Percentiles rank a stretch among this genome's conserved stretches.
Evolutionary conservation across 2,113 vertebrate species (phyloP).

Genomic region (Pantherophis guttatus): DNA sequence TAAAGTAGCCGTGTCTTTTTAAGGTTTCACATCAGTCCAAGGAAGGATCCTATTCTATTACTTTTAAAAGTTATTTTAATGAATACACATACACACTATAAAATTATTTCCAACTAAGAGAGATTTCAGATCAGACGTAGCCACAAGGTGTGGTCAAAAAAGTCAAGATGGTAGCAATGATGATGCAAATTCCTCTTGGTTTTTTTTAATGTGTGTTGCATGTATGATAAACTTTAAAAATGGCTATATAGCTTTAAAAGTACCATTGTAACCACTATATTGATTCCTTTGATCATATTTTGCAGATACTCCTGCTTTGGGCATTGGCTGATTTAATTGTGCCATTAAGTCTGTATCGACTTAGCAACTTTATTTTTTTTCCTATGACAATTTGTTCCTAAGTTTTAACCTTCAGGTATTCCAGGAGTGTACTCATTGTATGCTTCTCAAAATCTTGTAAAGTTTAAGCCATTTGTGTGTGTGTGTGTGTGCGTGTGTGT

Average conservation of each 20-base stretch:
- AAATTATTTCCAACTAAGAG: neutral
- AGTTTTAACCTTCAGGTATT: neutral
- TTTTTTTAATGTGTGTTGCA: neutral
- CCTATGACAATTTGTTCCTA: neutral
- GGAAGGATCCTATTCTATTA: neutral
- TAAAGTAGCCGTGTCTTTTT: neutral
- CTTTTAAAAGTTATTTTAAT: neutral
- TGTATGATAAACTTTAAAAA: neutral
- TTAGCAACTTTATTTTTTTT: neutral
- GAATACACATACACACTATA: neutral
- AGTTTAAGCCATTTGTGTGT: neutral
- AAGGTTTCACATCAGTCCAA: neutral
- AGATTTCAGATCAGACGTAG: neutral
- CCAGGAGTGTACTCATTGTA: neutral
- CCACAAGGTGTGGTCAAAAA: neutral
- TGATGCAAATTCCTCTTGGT: neutral
- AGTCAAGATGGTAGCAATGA: neutral
- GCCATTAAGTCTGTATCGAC: neutral
- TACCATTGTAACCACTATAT: neutral
- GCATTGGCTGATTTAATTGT: neutral
- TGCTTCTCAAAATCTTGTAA: neutral
- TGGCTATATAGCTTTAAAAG: neutral
- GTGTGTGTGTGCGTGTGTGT: neutral
- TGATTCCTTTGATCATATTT: neutral
- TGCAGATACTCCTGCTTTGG: neutral